Evolutionary conservation across 2,113 vertebrate species (phyloP).

Genomic region (Perognathus longimembris): DNA sequence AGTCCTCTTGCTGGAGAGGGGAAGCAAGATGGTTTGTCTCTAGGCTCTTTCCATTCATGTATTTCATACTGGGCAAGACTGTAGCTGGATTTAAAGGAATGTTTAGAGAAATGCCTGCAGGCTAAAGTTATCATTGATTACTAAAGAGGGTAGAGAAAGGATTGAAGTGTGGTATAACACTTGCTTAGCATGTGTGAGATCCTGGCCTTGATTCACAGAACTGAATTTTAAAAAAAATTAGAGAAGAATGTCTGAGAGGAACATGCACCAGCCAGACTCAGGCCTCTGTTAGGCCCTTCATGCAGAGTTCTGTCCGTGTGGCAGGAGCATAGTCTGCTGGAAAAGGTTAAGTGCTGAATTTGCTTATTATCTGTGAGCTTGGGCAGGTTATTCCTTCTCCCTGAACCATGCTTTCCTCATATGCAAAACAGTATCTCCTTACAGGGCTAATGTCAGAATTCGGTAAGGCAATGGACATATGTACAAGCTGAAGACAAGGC

Average conservation of each 20-base stretch:
- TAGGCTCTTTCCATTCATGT: background rate
- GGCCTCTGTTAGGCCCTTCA: background rate
- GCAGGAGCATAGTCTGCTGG: background rate
- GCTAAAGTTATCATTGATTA: background rate
- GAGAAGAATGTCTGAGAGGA: background rate
- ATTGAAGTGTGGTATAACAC: too few relatives aligned
- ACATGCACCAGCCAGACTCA: background rate
- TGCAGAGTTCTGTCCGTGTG: fast-evolving
- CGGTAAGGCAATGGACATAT: background rate
- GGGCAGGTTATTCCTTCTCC: background rate
- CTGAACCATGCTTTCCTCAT: background rate
- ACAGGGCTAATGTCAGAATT: background rate
- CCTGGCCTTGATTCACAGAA: too few relatives aligned
- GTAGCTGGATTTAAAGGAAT: background rate
- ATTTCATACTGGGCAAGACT: background rate
- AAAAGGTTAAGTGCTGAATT: background rate
- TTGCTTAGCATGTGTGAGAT: too few relatives aligned
- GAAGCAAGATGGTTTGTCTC: background rate
- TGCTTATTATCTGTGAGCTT: background rate
- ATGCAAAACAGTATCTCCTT: background rate
- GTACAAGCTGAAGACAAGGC: background rate
- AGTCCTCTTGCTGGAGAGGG: background rate
- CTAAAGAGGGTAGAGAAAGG: background rate
- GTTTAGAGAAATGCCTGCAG: background rate
- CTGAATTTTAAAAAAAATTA: too few relatives aligned